A percentile compares a stretch with the other conserved stretches of the same genome.
Conservation (phyloP, 2,113 vertebrate genomes). For the Psilopogon haemacephalus region DNA sequence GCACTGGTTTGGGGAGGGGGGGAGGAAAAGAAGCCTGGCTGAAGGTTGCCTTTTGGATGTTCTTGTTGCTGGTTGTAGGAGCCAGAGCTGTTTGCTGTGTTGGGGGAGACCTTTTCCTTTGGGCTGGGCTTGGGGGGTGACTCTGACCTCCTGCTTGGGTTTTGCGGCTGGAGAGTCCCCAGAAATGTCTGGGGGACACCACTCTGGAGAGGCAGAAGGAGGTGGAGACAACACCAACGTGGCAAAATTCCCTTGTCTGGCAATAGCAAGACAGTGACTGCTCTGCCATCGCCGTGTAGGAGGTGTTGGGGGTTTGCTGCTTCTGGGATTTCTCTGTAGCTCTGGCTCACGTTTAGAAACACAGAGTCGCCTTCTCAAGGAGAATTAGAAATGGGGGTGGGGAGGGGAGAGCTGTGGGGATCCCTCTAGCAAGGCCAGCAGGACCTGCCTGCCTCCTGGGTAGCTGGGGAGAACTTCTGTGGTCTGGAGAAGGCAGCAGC, state of each 20-base stretch:
- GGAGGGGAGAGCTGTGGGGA: background rate
- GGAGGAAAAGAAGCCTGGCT: background rate
- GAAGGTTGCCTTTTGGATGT: background rate
- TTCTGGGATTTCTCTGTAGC: background rate
- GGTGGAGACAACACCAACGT: background rate
- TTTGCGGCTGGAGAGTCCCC: background rate
- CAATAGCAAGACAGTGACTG: background rate
- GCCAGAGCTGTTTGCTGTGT: background rate
- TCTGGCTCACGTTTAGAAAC: background rate
- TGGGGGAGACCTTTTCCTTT: background rate
- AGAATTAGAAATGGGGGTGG: background rate
- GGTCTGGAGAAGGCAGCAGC: background rate
- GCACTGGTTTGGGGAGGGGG: background rate
- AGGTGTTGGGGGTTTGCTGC: background rate
- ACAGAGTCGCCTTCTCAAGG: background rate
- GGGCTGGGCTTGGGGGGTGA: rapidly evolving
- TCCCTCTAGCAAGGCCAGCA: background rate
- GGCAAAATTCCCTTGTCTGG: background rate
- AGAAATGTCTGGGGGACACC: background rate
- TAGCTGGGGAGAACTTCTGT: background rate
- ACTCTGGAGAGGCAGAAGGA: background rate
- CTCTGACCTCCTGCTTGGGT: background rate
- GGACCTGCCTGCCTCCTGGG: background rate
- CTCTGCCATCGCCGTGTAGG: rapidly evolving
- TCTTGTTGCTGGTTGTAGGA: rapidly evolving